These are phyloP conservation scores for Listronotus oregonensis DNA, from an alignment of 1,140 invertebrate genomes.

Conservation along the genomic window DNA sequence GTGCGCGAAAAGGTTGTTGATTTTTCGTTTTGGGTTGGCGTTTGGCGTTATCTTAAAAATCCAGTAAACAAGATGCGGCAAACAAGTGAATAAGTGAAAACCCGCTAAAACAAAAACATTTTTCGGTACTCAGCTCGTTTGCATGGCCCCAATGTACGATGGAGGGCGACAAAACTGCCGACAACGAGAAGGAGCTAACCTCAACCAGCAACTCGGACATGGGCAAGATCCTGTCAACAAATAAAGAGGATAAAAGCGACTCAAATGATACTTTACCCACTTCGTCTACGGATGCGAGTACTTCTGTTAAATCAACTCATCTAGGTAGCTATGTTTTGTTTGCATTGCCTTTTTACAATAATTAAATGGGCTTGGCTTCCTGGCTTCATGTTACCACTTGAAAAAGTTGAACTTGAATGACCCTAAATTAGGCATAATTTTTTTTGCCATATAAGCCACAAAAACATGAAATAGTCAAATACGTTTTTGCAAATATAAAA, in stretches of 20 bases:
- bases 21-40: slow-evolving; percentile 4
- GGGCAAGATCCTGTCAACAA: slow-evolving; percentile 39
- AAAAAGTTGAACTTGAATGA: slow-evolving; percentile 30
- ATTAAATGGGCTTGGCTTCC: slow-evolving; percentile 3
- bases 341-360: slow-evolving; percentile 11
- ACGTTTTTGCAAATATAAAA: neutral
- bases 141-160: slow-evolving; percentile 69
- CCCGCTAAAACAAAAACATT: neutral
- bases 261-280: slow-evolving; percentile 47
- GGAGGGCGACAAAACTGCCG: slow-evolving; percentile 39
- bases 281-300: slow-evolving; percentile 47
- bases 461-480: neutral
- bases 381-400: slow-evolving; percentile 14
- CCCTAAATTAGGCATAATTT: slow-evolving; percentile 23
- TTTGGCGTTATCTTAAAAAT: slow-evolving; percentile 23
- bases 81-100: neutral
- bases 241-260: slow-evolving; percentile 46
- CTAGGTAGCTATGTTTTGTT: slow-evolving; percentile 30
- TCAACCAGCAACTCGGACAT: slow-evolving; percentile 40
- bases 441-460: neutral
- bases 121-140: neutral
- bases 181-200: slow-evolving; percentile 45
- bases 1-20: slow-evolving; percentile 9
- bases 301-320: slow-evolving; percentile 33
- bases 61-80: slow-evolving; percentile 31